These are phyloP conservation scores for Caenorhabditis panamensis DNA, from an alignment of 2,888 invertebrate species.

Conservation along the genomic window DNA sequence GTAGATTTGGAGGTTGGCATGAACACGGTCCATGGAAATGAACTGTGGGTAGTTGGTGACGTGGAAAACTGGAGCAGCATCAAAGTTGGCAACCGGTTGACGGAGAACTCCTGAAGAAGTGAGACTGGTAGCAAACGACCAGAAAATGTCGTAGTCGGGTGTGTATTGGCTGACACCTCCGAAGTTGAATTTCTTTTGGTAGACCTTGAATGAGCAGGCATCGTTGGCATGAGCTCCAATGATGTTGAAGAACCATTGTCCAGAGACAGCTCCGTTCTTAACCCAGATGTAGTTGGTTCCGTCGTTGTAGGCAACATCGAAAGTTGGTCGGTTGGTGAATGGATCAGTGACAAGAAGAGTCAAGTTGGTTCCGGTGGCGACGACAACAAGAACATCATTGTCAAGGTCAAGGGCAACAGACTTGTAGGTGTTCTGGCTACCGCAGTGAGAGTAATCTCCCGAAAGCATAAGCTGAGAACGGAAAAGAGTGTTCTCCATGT, in stretches of 20 bases:
- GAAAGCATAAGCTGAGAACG: constrained; percentile 70
- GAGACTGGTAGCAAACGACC: constrained; percentile 59
- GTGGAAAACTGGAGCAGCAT: constrained; percentile 59
- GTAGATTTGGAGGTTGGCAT: constrained; percentile 68
- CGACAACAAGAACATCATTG: constrained; percentile 61
- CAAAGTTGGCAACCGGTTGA: constrained; percentile 62
- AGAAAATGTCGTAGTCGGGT: constrained; percentile 68
- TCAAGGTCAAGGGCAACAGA: constrained; percentile 61
- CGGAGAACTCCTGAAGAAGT: constrained; percentile 52
- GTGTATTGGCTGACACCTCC: constrained; percentile 39
- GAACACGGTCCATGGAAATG: constrained; percentile 60
- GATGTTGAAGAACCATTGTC: constrained; percentile 69
- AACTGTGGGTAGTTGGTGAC: constrained; percentile 63
- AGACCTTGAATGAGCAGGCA: constrained; percentile 69
- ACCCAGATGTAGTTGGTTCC: constrained; percentile 66
- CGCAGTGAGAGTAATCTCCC: constrained; percentile 66
- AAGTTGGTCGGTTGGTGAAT: constrained; percentile 15
- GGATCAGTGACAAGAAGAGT: constrained; percentile 58
- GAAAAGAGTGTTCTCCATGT: constrained; percentile 68
- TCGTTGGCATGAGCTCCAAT: constrained; percentile 28
- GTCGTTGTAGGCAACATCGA: constrained; percentile 47
- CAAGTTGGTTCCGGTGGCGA: constrained; percentile 66
- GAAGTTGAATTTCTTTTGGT: constrained; percentile 65
- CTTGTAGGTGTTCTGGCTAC: constrained; percentile 60
- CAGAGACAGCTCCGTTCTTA: constrained; percentile 56